These are phyloP conservation scores for Drosophila pegasa DNA, from an alignment of 2,888 invertebrate genomes.

Conservation along the genomic window DNA sequence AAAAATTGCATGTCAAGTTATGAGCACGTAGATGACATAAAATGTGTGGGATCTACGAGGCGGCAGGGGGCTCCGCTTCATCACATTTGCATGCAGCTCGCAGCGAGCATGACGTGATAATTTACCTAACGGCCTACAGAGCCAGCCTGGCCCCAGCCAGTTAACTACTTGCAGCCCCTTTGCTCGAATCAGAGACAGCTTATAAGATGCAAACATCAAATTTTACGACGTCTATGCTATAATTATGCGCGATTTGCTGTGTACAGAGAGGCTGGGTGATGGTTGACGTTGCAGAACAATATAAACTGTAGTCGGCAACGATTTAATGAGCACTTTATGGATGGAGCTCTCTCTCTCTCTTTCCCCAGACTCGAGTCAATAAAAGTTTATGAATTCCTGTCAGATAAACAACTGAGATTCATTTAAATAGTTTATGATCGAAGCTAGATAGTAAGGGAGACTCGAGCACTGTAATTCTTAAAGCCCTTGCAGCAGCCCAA, in stretches of 20 bases:
- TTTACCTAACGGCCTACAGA: slow-evolving; percentile 51
- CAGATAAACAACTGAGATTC: slow-evolving; percentile 16
- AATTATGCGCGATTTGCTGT: slow-evolving; percentile 64
- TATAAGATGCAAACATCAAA: slow-evolving; percentile 62
- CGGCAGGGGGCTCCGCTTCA: neutral
- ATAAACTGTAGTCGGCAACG: slow-evolving; percentile 12
- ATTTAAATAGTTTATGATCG: slow-evolving; percentile 14
- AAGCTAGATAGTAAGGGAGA: neutral
- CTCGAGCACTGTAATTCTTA: neutral
- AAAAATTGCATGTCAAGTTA: slow-evolving; percentile 64
- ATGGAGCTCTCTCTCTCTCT: slow-evolving; percentile 12
- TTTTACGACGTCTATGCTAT: slow-evolving; percentile 70
- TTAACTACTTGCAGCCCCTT: slow-evolving; percentile 19
- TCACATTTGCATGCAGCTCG: slow-evolving; percentile 50
- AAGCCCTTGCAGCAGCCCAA: neutral
- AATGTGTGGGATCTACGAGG: slow-evolving; percentile 33
- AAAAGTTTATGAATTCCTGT: slow-evolving; percentile 31
- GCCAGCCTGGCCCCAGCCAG: neutral
- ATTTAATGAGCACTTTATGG: slow-evolving; percentile 51
- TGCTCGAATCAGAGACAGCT: slow-evolving; percentile 59
- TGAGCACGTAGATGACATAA: slow-evolving; percentile 71
- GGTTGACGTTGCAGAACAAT: neutral
- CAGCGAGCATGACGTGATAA: slow-evolving; percentile 61
- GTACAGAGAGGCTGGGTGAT: neutral
- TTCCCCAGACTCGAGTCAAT: slow-evolving; percentile 14